Conservation (phyloP, 2,113 vertebrate species). For the Microcebus tavaratra region DNA sequence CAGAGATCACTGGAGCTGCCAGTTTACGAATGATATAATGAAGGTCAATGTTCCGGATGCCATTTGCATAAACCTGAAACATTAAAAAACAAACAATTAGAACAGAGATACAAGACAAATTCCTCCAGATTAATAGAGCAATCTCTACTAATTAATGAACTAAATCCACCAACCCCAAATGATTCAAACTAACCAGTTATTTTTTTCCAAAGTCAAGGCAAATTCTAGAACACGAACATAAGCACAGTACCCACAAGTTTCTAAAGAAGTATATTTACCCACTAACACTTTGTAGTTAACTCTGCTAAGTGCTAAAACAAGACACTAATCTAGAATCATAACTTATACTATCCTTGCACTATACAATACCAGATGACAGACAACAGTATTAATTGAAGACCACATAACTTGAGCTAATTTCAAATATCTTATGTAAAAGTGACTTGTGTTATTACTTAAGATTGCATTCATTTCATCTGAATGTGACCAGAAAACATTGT, state of each 20-base stretch:
- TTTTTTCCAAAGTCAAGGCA: neutral
- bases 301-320: neutral
- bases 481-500: neutral
- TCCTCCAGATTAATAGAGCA: neutral
- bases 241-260: neutral
- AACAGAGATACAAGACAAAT: neutral
- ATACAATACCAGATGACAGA: neutral
- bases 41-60: slow-evolving; percentile 98
- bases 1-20: slow-evolving; percentile 96
- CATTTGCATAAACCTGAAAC: slow-evolving; percentile 95
- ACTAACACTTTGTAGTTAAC: neutral
- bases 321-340: neutral
- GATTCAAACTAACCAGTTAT: neutral
- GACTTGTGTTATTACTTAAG: neutral
- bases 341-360: neutral
- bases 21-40: slow-evolving; percentile 97
- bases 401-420: neutral
- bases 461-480: neutral
- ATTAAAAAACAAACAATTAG: slow-evolving; percentile 21
- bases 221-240: neutral
- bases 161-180: neutral
- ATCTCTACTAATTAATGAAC: neutral
- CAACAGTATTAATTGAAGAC: neutral
- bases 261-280: neutral
- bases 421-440: neutral